These are phyloP conservation scores for Spialia ferax DNA, from an alignment of 2,888 invertebrate species.

Conservation along the genomic window DNA sequence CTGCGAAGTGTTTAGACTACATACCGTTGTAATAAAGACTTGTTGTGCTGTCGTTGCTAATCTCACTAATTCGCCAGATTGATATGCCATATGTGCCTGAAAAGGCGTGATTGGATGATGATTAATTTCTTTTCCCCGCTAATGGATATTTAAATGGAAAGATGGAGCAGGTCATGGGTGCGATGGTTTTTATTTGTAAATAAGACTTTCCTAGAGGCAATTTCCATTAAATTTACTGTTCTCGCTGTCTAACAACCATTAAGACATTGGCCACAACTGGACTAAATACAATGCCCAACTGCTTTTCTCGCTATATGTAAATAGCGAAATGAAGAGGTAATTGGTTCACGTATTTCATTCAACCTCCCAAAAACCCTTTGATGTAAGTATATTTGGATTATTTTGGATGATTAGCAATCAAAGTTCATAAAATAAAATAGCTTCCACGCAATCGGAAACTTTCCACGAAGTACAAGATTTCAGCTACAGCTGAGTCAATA, in stretches of 20 bases:
- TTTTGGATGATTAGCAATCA: background rate
- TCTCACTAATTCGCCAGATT: slow-evolving; percentile 32
- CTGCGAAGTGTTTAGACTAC: slow-evolving; percentile 40
- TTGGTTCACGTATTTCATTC: background rate
- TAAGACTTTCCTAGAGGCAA: background rate
- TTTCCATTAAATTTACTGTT: background rate
- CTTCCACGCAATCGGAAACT: background rate
- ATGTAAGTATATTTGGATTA: too few species aligned
- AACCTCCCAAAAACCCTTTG: too few species aligned
- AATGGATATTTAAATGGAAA: background rate
- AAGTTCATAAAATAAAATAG: background rate
- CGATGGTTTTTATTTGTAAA: background rate
- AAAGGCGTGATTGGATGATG: slow-evolving; percentile 5
- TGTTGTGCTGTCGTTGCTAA: slow-evolving; percentile 22
- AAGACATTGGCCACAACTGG: too few species aligned
- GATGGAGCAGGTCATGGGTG: background rate
- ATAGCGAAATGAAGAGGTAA: too few species aligned
- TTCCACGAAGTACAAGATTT: slow-evolving; percentile 6
- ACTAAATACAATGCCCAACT: too few species aligned
- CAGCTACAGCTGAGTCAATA: slow-evolving; percentile 10
- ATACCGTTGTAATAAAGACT: slow-evolving; percentile 37
- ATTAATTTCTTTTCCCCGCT: background rate
- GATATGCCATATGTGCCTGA: slow-evolving; percentile 13
- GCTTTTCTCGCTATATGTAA: too few species aligned
- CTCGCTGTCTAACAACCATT: too few species aligned